phyloP scores from a whole-genome alignment of 2,888 invertebrate genomes.

The Schrankia costaestrigalis region DNA sequence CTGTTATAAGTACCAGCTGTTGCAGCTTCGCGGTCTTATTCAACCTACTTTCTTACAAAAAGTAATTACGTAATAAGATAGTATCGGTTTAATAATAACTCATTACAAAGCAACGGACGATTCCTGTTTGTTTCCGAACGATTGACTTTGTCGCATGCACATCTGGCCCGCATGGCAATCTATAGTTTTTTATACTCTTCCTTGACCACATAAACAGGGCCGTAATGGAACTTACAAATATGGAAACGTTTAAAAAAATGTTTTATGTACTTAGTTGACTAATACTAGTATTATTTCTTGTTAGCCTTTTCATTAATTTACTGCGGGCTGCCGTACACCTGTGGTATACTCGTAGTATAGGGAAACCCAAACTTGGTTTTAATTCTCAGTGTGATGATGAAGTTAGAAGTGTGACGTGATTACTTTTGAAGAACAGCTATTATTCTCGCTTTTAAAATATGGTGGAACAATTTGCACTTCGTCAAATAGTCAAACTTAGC shows the following conservation, averaged over 20 bases:
- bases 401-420: no score
- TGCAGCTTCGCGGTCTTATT: constrained; percentile 20
- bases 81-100: constrained; percentile 27
- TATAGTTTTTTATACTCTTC: constrained; percentile 7
- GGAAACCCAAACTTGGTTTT: no score
- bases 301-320: no score
- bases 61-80: constrained; percentile 25
- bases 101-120: constrained; percentile 22
- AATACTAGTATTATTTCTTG: no score
- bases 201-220: constrained; percentile 23
- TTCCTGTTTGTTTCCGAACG: constrained; percentile 9
- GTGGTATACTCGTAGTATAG: no score
- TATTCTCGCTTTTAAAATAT: no score
- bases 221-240: not conserved
- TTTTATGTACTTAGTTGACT: not conserved
- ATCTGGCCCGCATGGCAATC: constrained; percentile 31
- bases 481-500: no score
- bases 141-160: constrained; percentile 12
- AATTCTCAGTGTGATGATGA: no score
- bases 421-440: no score
- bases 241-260: not conserved
- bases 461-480: no score
- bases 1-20: constrained; percentile 32
- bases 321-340: no score
- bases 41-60: constrained; percentile 12